Percentiles rank a stretch among this genome's conserved stretches.
phyloP scores from a whole-genome alignment of 2,888 invertebrate genomes.

The Leptothorax acervorum region DNA sequence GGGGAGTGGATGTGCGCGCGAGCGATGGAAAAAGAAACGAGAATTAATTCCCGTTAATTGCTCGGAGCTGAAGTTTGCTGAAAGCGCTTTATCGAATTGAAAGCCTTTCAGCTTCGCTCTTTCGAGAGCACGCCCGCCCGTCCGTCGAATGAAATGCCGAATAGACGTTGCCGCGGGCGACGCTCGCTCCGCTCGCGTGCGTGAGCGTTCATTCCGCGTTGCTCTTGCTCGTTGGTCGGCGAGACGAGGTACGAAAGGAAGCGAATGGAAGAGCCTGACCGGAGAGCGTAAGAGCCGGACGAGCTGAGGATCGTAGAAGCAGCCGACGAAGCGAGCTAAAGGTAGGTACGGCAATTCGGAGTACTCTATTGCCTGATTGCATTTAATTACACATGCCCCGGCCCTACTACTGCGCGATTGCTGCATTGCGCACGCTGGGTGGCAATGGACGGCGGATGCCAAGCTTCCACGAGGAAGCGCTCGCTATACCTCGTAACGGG shows the following conservation, averaged over 20 bases:
- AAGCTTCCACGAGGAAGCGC: conserved; percentile 69
- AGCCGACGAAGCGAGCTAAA: conserved; percentile 76
- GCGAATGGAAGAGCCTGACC: conserved; percentile 50
- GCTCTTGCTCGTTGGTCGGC: not conserved
- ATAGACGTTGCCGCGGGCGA: conserved; percentile 57
- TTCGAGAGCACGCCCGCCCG: conserved; percentile 60
- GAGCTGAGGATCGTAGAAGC: conserved; percentile 41
- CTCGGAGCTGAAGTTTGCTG: conserved; percentile 75
- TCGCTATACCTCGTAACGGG: conserved; percentile 58
- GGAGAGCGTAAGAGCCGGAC: conserved; percentile 60
- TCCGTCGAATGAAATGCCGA: conserved; percentile 55
- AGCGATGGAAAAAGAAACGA: conserved; percentile 72
- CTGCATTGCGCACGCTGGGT: conserved; percentile 79
- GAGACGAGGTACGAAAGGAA: conserved; percentile 46
- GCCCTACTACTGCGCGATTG: conserved; percentile 79
- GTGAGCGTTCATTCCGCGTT: conserved; percentile 26
- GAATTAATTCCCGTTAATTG: conserved; percentile 83
- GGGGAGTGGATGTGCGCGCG: not conserved
- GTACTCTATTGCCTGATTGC: conserved; percentile 84
- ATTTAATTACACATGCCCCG: conserved; percentile 84
- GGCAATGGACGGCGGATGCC: conserved; percentile 58
- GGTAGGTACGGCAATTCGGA: conserved; percentile 82
- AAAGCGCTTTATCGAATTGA: conserved; percentile 78
- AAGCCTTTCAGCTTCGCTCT: conserved; percentile 76
- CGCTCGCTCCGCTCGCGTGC: conserved; percentile 46